These are phyloP conservation scores for Phorcus lineatus DNA, from an alignment of 2,888 invertebrate species.

Conservation along the genomic window DNA sequence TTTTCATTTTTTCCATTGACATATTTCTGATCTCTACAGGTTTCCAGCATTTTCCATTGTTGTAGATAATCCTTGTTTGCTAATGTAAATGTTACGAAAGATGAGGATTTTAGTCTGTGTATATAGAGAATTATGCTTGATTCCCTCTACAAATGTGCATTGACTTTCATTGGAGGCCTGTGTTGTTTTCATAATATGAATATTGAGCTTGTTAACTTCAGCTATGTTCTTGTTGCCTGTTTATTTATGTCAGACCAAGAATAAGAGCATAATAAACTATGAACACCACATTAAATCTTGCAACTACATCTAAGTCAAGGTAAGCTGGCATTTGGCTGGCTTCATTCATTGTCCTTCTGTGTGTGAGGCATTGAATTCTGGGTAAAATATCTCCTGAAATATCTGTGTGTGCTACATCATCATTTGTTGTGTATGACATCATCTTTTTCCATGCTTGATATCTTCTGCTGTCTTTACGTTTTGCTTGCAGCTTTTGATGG, in stretches of 20 bases:
- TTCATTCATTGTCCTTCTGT: no score
- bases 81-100: no score
- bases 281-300: not conserved
- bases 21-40: no score
- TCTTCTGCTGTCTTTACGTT: not conserved
- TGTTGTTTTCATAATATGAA: not conserved
- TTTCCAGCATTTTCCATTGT: no score
- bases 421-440: conserved; percentile 6
- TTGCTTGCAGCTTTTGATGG: no score
- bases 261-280: not conserved
- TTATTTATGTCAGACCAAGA: not conserved
- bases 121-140: no score
- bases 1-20: no score
- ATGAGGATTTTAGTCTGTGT: no score
- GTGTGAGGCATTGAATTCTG: not conserved
- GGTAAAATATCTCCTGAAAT: not conserved
- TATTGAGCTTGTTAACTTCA: conserved; percentile 11
- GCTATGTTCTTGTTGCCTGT: not conserved
- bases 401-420: conserved; percentile 1
- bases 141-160: not conserved
- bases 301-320: not conserved
- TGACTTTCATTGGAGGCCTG: conserved; percentile 3
- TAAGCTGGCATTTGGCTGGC: no score
- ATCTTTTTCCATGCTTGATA: not conserved
- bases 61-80: no score